Percentiles rank a stretch among this genome's conserved stretches.
Evolutionary conservation across 2,113 vertebrate species (phyloP).

Genomic region (Phyllostomus discolor): DNA sequence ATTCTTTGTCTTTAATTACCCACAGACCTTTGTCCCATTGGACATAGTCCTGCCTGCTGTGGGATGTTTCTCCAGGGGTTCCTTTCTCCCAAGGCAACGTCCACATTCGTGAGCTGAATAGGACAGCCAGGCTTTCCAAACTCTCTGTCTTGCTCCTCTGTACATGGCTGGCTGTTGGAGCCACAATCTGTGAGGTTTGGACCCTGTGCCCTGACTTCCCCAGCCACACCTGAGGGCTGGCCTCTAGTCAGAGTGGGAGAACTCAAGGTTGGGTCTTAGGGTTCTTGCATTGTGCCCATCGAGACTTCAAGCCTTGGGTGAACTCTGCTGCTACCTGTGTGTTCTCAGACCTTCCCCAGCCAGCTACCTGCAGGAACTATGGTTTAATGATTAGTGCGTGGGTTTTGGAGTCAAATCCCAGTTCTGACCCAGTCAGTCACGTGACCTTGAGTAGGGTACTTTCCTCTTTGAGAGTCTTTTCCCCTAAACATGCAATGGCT

Average conservation of each 20-base stretch:
- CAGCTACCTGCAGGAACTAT: background rate
- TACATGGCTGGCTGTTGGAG: background rate
- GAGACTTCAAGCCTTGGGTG: background rate
- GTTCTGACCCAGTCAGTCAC: background rate
- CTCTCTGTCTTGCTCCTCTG: background rate
- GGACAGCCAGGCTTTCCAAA: no score
- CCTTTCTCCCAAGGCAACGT: background rate
- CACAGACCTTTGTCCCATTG: background rate
- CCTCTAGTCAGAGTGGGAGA: background rate
- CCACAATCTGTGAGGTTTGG: background rate
- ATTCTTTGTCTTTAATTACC: background rate
- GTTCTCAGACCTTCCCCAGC: background rate
- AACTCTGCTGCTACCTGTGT: background rate
- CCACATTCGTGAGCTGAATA: background rate
- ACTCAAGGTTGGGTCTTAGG: background rate
- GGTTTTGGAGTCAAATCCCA: background rate
- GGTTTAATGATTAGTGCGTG: rapidly evolving
- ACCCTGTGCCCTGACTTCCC: background rate
- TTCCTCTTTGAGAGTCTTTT: background rate
- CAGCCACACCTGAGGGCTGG: background rate
- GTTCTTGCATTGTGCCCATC: rapidly evolving
- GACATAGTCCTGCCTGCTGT: background rate
- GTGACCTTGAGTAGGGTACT: background rate
- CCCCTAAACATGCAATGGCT: background rate
- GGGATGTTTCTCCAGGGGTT: background rate